Evolutionary conservation across 2,888 invertebrate genomes (phyloP).

Genomic region (Mystacides longicornis): DNA sequence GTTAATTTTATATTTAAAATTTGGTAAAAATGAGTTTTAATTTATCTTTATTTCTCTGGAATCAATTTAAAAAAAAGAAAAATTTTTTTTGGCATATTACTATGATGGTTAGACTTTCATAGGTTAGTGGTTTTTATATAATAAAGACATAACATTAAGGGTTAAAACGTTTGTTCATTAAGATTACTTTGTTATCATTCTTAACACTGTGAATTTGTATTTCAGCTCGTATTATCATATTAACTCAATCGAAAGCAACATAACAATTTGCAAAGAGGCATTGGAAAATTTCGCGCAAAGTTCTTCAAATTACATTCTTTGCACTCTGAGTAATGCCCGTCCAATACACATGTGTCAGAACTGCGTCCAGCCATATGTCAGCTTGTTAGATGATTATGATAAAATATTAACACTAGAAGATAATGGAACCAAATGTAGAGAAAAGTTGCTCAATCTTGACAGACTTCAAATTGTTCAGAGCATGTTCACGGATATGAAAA

Average conservation of each 20-base stretch:
- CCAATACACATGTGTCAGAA: slow-evolving; percentile 55
- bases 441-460: slow-evolving; percentile 53
- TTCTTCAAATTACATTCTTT: slow-evolving; percentile 52
- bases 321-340: slow-evolving; percentile 52
- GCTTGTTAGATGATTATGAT: slow-evolving; percentile 44
- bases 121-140: no score
- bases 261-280: slow-evolving; percentile 33
- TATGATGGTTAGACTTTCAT: no score
- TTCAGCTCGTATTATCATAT: slow-evolving; percentile 14
- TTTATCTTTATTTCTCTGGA: no score
- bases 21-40: no score
- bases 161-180: no score
- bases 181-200: no score
- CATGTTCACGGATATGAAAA: slow-evolving; percentile 47
- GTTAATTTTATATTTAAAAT: no score
- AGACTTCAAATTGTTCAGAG: slow-evolving; percentile 53
- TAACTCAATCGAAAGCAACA: slow-evolving; percentile 7
- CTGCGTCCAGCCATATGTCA: slow-evolving; percentile 49
- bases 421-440: slow-evolving; percentile 52
- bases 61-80: no score
- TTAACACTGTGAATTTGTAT: no score
- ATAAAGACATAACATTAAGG: no score
- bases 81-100: no score
- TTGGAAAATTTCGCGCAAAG: slow-evolving; percentile 45
- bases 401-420: slow-evolving; percentile 40